Conservation (phyloP, 2,888 invertebrate species). For the Neuroscelio doddi region DNA sequence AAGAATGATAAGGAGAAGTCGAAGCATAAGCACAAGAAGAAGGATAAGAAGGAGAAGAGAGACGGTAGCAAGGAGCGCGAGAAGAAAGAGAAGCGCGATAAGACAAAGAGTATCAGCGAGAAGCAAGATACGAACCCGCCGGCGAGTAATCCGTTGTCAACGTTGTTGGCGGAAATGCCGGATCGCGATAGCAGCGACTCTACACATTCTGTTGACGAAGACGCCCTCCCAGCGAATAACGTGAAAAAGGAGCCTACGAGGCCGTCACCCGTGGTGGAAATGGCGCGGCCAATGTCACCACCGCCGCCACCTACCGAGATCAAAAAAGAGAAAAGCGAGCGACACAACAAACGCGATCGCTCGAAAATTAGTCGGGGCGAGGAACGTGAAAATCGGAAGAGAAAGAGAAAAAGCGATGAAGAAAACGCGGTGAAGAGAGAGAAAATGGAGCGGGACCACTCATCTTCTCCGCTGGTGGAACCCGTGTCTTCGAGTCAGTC, state of each 20-base stretch:
- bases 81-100: constrained; percentile 66
- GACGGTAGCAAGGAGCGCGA: constrained; percentile 79
- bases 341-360: constrained; percentile 70
- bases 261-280: not conserved
- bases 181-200: constrained; percentile 66
- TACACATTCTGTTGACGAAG: constrained; percentile 63
- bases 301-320: constrained; percentile 49
- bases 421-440: constrained; percentile 56
- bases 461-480: constrained; percentile 63
- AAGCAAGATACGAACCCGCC: constrained; percentile 57
- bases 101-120: constrained; percentile 61
- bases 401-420: constrained; percentile 63
- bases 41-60: constrained; percentile 77
- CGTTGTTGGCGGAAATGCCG: constrained; percentile 61
- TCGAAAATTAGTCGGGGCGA: constrained; percentile 70
- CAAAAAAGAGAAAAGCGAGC: constrained; percentile 69
- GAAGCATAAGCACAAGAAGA: constrained; percentile 75
- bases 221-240: constrained; percentile 46
- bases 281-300: constrained; percentile 67
- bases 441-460: constrained; percentile 55
- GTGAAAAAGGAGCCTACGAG: constrained; percentile 51
- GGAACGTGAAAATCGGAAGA: constrained; percentile 69
- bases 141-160: constrained; percentile 73
- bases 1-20: constrained; percentile 69
- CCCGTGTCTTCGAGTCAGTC: constrained; percentile 70